Evolutionary conservation across 2,797 vertebrate genomes (phyloP).

Genomic region (Lindbergichthys nudifrons): DNA sequence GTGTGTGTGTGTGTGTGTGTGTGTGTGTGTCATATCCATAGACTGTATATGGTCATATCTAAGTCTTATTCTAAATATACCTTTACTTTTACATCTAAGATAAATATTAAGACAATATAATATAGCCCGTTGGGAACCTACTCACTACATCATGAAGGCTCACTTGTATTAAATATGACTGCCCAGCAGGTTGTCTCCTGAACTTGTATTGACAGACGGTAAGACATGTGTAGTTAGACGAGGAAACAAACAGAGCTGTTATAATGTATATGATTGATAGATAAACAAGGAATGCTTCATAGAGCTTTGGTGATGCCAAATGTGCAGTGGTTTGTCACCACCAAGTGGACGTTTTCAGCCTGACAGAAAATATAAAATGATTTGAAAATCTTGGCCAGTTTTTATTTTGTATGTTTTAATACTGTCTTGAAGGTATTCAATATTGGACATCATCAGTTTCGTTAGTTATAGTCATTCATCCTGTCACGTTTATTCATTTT

Average conservation of each 20-base stretch:
- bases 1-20: slow-evolving; percentile 24
- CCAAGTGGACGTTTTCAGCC: slow-evolving; percentile 29
- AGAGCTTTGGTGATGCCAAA: background rate
- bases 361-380: background rate
- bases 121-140: background rate
- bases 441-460: no score
- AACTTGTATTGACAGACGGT: background rate
- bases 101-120: background rate
- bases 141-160: background rate
- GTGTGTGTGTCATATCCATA: no score
- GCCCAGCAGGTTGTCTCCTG: background rate
- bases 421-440: no score
- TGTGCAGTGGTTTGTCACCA: slow-evolving; percentile 42
- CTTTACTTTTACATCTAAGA: background rate
- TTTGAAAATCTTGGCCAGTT: background rate
- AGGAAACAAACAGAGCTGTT: background rate
- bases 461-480: no score
- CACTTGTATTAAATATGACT: background rate
- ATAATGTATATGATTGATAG: background rate
- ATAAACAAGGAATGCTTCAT: background rate
- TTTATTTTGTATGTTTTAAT: no score
- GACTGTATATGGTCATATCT: no score
- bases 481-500: no score
- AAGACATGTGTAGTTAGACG: background rate
- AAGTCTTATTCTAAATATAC: background rate